Base-by-base conservation (phyloP, 2,797 vertebrate genomes). In the Gobionotothen gibberifrons region DNA sequence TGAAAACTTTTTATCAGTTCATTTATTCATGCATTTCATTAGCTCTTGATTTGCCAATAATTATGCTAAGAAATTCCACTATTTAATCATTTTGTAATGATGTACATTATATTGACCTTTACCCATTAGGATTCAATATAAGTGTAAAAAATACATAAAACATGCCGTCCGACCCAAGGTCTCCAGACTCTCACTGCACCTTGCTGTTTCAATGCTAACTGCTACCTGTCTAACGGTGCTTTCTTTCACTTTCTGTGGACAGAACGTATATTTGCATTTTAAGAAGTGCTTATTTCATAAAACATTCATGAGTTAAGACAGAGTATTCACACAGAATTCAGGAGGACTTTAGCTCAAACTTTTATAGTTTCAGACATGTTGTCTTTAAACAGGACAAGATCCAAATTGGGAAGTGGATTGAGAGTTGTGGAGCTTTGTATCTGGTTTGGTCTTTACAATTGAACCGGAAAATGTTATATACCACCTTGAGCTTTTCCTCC, bases 221-320 rank as follows among this genome's bases (percentile, higher is more conserved):
- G 16, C 51, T 29, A 46, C 59, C 47, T 13, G 67, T 42, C 64
- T 54, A 5, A 15, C 66, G 49, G 58, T 4, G 53, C 64, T 3
- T 46, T 48, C 22, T 59, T 26, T 64, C 52, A 16, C 63, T 67
- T 16, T 67, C 64, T 61, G 69, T 76, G 72, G 74, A 82, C 74
- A 39, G 85, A 78, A 51, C 69, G 53, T 76, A 76, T 15, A 79
- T 85, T 79, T 83, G 77, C 70, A 87, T 85, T 76, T 79, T 69
- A 79, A 76, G 62, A 75, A 60, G 47, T 69, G 42, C 69, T 79
- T 76, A 76, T 56, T 62, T 55, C 74, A 85, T 72, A 55, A 86
- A 77, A 78, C 58, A 87, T 78, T 72, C 73, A 79, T 59, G 72
- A 76, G 46, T 70, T 58, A 44, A 36, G 69, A 60, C 47, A 13